These are phyloP conservation scores for Myotis vivesi DNA, from an alignment of 2,797 vertebrate genomes.

Conservation along the genomic window DNA sequence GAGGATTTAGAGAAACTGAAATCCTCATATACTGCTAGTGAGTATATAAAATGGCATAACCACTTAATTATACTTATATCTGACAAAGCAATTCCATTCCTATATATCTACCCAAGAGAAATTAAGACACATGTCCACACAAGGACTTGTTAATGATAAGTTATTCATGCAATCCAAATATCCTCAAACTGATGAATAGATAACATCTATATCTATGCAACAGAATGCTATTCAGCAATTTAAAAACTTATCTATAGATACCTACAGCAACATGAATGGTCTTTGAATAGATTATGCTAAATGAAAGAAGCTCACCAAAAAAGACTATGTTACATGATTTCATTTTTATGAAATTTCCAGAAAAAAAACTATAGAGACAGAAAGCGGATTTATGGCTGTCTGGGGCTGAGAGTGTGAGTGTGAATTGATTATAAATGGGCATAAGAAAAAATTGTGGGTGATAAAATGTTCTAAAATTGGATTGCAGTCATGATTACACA, in stretches of 20 bases:
- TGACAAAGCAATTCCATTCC: background rate
- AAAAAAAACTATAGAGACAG: background rate
- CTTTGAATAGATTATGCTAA: background rate
- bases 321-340: background rate
- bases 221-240: background rate
- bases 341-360: background rate
- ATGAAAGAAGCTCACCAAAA: background rate
- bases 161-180: background rate
- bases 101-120: background rate
- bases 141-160: background rate
- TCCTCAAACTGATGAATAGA: background rate
- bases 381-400: background rate
- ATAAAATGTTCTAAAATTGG: constrained; percentile 6
- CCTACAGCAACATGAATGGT: background rate
- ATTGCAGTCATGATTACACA: background rate
- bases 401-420: background rate
- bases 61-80: background rate
- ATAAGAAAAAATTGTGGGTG: background rate
- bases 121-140: background rate
- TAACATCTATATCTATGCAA: background rate
- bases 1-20: constrained; percentile 16
- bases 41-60: background rate
- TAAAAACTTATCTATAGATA: background rate
- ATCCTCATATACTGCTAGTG: background rate
- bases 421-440: background rate